phyloP scores from a whole-genome alignment of 2,113 vertebrate species.

The Anarrhichthys ocellatus region DNA sequence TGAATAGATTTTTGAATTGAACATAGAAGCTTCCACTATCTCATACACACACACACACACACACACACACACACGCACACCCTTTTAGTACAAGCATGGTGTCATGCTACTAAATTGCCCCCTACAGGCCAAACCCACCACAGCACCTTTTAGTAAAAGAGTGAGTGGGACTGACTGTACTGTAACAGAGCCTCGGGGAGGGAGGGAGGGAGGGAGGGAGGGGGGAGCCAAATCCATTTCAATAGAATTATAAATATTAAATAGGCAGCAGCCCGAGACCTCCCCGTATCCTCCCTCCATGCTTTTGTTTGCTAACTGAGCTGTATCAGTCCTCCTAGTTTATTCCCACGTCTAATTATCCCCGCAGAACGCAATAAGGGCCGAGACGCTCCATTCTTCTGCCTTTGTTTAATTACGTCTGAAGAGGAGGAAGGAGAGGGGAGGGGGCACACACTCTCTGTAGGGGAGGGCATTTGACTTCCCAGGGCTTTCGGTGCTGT shows the following conservation, averaged over 20 bases:
- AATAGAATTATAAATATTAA: conserved; percentile 64
- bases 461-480: conserved; percentile 45
- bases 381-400: conserved; percentile 35
- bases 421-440: conserved; percentile 10
- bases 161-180: conserved; percentile 36
- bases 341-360: conserved; percentile 60
- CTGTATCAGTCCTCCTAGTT: conserved; percentile 46
- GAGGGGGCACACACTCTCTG: conserved; percentile 12
- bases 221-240: conserved; percentile 34
- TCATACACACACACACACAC: conserved; percentile 24
- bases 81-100: conserved; percentile 11
- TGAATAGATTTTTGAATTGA: conserved; percentile 34
- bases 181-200: conserved; percentile 22
- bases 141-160: conserved; percentile 37
- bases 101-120: conserved; percentile 77
- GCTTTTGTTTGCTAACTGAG: conserved; percentile 62
- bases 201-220: conserved; percentile 1
- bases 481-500: conserved; percentile 6
- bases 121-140: conserved; percentile 70
- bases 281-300: background rate
- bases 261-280: conserved; percentile 33
- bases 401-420: conserved; percentile 56
- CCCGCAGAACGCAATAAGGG: conserved; percentile 34
- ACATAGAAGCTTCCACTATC: conserved; percentile 11
- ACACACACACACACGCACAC: conserved; percentile 21